Percentiles rank a stretch among this genome's conserved stretches.
These are phyloP conservation scores for Grammomys surdaster DNA, from an alignment of 2,113 vertebrate species.

Conservation along the genomic window DNA sequence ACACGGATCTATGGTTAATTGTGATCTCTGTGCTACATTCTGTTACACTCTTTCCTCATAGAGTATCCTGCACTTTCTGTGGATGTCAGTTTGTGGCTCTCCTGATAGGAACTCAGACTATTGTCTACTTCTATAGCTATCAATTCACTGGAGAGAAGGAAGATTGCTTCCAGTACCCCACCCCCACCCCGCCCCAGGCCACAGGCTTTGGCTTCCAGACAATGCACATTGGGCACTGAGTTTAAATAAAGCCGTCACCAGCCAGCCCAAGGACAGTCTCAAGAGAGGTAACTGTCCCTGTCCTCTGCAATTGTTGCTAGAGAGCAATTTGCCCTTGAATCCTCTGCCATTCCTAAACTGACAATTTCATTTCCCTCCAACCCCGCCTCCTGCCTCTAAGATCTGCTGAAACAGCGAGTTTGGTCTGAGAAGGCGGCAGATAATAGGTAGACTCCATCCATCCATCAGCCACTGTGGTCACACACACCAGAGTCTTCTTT, in stretches of 20 bases:
- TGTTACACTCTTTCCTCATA: not conserved
- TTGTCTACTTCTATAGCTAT: slow-evolving; percentile 9
- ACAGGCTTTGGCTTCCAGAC: not conserved
- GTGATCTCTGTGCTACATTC: not conserved
- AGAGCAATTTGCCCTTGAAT: slow-evolving; percentile 68
- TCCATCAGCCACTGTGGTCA: slow-evolving; percentile 83
- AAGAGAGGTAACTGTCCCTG: slow-evolving; percentile 7
- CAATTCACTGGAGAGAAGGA: not conserved
- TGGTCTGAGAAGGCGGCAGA: slow-evolving; percentile 77
- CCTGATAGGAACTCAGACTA: not conserved
- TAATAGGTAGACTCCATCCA: slow-evolving; percentile 87
- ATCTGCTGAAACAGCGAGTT: slow-evolving; percentile 78
- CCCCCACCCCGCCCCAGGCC: not conserved
- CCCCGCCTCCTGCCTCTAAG: slow-evolving; percentile 49
- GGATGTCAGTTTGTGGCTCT: not conserved
- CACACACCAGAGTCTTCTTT: slow-evolving; percentile 85
- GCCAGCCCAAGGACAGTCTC: slow-evolving; percentile 45
- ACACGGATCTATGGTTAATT: not conserved
- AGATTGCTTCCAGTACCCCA: slow-evolving; percentile 9
- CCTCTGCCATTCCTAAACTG: slow-evolving; percentile 19
- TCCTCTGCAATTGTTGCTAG: slow-evolving; percentile 19
- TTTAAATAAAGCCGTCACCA: slow-evolving; percentile 66
- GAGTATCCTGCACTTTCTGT: not conserved
- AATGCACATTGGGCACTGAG: not conserved
- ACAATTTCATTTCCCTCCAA: slow-evolving; percentile 69